Evolutionary conservation across 1,140 invertebrate species (phyloP), one percentile per base, ranked within the genome.

Genomic region (Diorhabda elongata): DNA sequence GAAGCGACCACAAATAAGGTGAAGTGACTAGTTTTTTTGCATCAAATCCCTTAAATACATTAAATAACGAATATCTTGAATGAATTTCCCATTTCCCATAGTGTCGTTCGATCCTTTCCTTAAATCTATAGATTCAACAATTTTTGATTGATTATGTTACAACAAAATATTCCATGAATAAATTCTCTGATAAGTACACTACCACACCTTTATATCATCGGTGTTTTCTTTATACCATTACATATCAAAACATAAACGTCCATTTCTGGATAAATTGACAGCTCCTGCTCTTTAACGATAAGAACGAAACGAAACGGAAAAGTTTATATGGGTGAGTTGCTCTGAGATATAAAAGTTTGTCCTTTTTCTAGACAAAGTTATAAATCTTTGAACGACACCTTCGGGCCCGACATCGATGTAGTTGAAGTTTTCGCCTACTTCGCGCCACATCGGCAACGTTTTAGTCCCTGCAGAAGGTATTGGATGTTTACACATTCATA

Each of bases 381-480:
- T 71, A 71, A 71, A 71, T 71, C 70, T 71, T 71, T 61, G 66
- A 71, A 71, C 67, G 70, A 71, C 70, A 71, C 70, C 70, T 67
- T 57, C 61, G 70, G 70, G 66, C 64, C 63, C 67, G 65, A 52
- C 62, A 26, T 26, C 26, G 26, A 26, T 26, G 26, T 26, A 26
- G 26, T 26, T 26, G 26, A 26, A 26, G 26, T 26, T 26, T 26
- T 26, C 26, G 26, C 26, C 26, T 1, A 26, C 26, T 26, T 26
- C 26, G 26, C 26, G 26, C 26, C 26, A 26, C 26, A 26, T 26
- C 26, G 26, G 26, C 26, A 26, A 26, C 1, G 26, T 26, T 26
- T 26, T 26, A 26, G 1, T 26, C 26, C 26, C 26, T 26, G 26
- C 26, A 26, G 26, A 26, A 26, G 1, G 26, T 26, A 26, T 26